These are phyloP conservation scores for Rhea americana DNA, from an alignment of 2,113 vertebrate species.

Conservation along the genomic window DNA sequence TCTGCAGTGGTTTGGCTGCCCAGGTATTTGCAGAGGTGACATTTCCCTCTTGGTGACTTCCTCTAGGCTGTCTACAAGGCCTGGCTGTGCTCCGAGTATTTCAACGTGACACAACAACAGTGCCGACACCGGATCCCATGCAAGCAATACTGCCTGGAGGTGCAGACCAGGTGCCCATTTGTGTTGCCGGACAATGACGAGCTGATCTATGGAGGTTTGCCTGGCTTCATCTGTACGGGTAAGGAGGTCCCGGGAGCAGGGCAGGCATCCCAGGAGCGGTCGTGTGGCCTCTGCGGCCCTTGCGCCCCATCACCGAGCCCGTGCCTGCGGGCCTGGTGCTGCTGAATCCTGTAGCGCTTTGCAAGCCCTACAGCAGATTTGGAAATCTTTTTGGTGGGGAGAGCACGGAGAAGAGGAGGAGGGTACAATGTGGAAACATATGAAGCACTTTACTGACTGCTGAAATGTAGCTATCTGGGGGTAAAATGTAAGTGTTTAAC, in stretches of 20 bases:
- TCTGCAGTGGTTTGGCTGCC: accelerated
- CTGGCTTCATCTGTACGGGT: slow-evolving; percentile 86
- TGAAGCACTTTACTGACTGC: accelerated
- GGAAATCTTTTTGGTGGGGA: accelerated
- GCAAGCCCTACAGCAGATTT: accelerated
- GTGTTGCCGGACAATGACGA: slow-evolving; percentile 86
- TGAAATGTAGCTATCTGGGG: accelerated
- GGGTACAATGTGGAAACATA: accelerated
- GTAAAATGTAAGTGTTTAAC: accelerated
- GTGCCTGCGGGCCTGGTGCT: neutral
- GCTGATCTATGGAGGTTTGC: slow-evolving; percentile 85
- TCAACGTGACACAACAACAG: slow-evolving; percentile 84
- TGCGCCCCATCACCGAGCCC: too few relatives aligned
- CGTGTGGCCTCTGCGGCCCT: neutral
- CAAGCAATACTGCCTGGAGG: slow-evolving; percentile 88
- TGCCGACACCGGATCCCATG: slow-evolving; percentile 84
- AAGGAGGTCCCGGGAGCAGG: slow-evolving; percentile 41
- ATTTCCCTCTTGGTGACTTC: neutral
- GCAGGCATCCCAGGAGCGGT: neutral
- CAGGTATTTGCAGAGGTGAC: neutral
- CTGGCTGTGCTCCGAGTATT: slow-evolving; percentile 86
- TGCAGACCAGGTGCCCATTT: slow-evolving; percentile 86
- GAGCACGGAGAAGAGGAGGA: neutral
- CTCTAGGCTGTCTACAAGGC: slow-evolving; percentile 85
- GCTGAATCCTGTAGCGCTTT: accelerated